phyloP scores from a whole-genome alignment of 2,113 vertebrate species.

The Meriones unguiculatus region DNA sequence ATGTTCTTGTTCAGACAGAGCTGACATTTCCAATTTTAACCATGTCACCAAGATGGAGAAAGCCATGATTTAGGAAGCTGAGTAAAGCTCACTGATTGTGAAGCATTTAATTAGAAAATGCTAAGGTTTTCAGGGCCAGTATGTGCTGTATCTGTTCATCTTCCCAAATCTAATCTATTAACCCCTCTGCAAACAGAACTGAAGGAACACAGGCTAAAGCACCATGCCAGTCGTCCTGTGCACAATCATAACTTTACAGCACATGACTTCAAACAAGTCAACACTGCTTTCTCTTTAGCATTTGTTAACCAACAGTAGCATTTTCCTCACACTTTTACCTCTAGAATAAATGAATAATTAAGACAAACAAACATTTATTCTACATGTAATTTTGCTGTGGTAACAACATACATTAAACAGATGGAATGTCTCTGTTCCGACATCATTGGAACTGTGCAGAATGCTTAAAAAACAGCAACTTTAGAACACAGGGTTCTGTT shows the following conservation, averaged over 20 bases:
- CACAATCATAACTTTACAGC: not conserved
- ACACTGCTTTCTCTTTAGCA: not conserved
- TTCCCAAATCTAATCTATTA: constrained; percentile 63
- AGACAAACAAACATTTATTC: constrained; percentile 11
- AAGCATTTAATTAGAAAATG: constrained; percentile 72
- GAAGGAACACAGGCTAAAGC: constrained; percentile 42
- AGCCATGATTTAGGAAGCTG: constrained; percentile 75
- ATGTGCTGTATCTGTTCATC: constrained; percentile 15
- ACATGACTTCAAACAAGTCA: not conserved
- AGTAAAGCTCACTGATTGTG: constrained; percentile 40
- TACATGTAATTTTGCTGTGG: not conserved
- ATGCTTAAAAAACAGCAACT: not conserved
- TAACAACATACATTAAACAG: not conserved
- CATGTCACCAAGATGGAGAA: constrained; percentile 76
- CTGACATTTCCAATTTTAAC: constrained; percentile 84
- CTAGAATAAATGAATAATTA: constrained; percentile 43
- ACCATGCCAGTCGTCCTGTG: not conserved
- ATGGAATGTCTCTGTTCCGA: not conserved
- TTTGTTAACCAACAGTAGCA: not conserved
- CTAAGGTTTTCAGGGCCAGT: constrained; percentile 69
- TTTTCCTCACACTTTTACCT: constrained; percentile 23
- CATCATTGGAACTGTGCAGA: not conserved
- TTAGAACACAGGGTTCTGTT: not conserved
- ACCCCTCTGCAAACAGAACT: constrained; percentile 52
- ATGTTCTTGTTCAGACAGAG: constrained; percentile 67